Base-by-base conservation (phyloP, 2,113 vertebrate species). In the Candoia aspera region DNA sequence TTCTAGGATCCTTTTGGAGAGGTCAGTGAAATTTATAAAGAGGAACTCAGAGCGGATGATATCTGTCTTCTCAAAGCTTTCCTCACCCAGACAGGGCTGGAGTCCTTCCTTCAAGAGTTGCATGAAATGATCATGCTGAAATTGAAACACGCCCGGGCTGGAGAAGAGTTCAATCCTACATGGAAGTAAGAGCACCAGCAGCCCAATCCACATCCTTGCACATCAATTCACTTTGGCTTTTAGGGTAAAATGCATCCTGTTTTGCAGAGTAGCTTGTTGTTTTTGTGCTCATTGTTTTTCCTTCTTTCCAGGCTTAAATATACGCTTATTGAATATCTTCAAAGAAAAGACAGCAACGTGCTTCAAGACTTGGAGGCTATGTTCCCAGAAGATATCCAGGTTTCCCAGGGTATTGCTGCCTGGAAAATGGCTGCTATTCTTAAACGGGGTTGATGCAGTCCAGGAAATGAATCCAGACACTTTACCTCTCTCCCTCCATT, bases 1-100 rank as follows among this genome's bases (percentile, higher is more conserved):
- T 93, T 93, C 91, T 91, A 99, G 99, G 99, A 99, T 95, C 99
- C 99, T 0, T 99, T 99, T 94, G 95, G 68, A 33, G 98, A 97
- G 0, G 58, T 99, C 94, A 95, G 59, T 8, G 0, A 87, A 37
- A 79, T 9, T 6, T 99, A 99, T 94, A 98, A 98, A 95, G 5
- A 13, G 26, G 29, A 92, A 10, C 97, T 99, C 49, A 93, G 87
- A 13, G 94, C 96, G 0, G 92, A 97, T 1, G 90, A 97, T 0
- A 92, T 94, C 12, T 96, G 94, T 86, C 96, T 97, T 55, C 98
- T 99, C 62, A 96, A 94, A 9, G 59, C 93, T 0, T 99, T 98
- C 97, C 98, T 99, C 49, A 96, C 97, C 1, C 97, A 98, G 91
- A 94, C 94, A 8, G 96, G 97, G 3, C 96, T 98, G n/a, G 98